Conservation (phyloP, 2,113 vertebrate genomes). For the Antigone vipio region DNA sequence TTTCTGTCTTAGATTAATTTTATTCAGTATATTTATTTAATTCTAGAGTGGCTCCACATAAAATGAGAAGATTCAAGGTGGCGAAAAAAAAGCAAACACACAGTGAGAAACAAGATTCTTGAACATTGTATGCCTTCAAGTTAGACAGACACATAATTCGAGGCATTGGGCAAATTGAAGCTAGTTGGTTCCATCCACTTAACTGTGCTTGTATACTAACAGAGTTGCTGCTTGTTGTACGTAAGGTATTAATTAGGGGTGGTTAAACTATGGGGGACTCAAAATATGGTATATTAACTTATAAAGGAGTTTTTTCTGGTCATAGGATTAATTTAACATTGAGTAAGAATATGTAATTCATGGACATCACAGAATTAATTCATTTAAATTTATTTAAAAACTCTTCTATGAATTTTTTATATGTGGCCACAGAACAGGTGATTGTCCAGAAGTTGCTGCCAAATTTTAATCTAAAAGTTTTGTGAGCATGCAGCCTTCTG, state of each 20-base stretch:
- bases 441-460: not conserved
- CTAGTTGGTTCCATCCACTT: not conserved
- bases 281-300: not conserved
- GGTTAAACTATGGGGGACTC: not conserved
- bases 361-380: not conserved
- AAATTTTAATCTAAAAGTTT: not conserved
- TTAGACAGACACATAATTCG: not conserved
- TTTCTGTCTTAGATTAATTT: not conserved
- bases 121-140: not conserved
- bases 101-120: not conserved
- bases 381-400: slow-evolving; percentile 11
- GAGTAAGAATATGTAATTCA: slow-evolving; percentile 35
- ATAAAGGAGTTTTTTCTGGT: not conserved
- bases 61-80: not conserved
- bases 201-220: not conserved
- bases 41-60: not conserved
- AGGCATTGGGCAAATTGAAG: not conserved
- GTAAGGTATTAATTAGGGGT: not conserved
- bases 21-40: not conserved
- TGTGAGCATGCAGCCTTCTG: not conserved
- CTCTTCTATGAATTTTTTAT: not conserved
- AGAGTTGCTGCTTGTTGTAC: not conserved
- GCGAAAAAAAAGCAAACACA: not conserved
- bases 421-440: not conserved
- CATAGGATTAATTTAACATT: slow-evolving; percentile 30